Conservation (phyloP, 2,888 invertebrate genomes). For the Drosophila percnosoma region DNA sequence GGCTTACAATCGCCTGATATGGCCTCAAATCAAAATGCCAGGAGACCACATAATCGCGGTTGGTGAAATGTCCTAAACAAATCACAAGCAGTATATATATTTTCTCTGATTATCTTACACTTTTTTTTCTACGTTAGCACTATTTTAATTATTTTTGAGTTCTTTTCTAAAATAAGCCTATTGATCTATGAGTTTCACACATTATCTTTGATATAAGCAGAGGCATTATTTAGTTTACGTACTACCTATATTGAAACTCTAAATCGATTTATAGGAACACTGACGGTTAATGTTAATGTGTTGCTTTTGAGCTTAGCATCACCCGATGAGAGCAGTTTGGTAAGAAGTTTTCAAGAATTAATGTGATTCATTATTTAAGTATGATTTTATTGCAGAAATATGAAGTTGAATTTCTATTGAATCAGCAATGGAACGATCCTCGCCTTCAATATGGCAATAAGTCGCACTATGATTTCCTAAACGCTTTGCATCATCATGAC, state of each 20-base stretch:
- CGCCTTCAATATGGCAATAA: constrained; percentile 95
- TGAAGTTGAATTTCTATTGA: constrained; percentile 96
- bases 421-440: constrained; percentile 97
- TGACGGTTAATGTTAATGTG: constrained; percentile 97
- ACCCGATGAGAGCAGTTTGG: constrained; percentile 98
- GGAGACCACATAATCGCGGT: constrained; percentile 85
- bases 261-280: constrained; percentile 88
- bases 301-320: constrained; percentile 96
- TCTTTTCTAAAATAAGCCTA: neutral
- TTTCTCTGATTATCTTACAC: neutral
- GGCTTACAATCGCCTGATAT: constrained; percentile 92
- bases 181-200: constrained; percentile 19
- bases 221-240: neutral
- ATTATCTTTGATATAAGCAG: constrained; percentile 6
- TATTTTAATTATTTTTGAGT: neutral
- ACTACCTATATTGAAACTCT: neutral
- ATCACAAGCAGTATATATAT: constrained; percentile 25
- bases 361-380: neutral
- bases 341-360: constrained; percentile 86
- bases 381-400: constrained; percentile 90
- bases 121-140: constrained; percentile 4
- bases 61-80: constrained; percentile 69
- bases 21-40: constrained; percentile 88
- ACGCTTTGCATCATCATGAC: constrained; percentile 96
- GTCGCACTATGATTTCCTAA: constrained; percentile 94